phyloP scores from a whole-genome alignment of 1,140 invertebrate species.

The Orussus abietinus region DNA sequence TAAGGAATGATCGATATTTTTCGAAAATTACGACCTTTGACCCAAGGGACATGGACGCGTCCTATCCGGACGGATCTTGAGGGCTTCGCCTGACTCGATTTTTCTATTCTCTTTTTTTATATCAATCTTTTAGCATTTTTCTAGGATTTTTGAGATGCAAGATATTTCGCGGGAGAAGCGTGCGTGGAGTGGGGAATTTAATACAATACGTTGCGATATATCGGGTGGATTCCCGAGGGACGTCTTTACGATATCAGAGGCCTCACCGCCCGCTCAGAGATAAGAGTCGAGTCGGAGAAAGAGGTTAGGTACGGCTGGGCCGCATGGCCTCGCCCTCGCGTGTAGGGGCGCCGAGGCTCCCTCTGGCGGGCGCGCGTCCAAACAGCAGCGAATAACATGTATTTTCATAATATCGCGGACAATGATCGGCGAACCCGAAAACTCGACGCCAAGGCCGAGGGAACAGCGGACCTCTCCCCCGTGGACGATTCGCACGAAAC shows the following conservation, averaged over 20 bases:
- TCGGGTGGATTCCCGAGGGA: conserved; percentile 51
- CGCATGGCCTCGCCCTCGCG: not conserved
- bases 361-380: conserved; percentile 25
- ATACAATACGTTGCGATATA: conserved; percentile 38
- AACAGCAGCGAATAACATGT: conserved; percentile 30
- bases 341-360: not conserved
- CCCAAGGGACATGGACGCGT: no score
- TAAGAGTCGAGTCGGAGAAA: no score
- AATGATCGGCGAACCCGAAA: conserved; percentile 33
- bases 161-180: no score
- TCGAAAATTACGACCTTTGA: no score
- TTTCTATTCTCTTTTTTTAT: no score
- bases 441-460: conserved; percentile 24
- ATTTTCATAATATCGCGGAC: conserved; percentile 41
- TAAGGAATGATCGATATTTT: no score
- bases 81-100: no score
- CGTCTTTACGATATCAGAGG: conserved; percentile 51
- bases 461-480: conserved; percentile 1
- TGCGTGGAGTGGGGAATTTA: no score
- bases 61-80: no score
- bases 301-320: not conserved
- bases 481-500: not conserved
- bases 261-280: no score
- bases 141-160: no score
- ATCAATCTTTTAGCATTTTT: no score